These are phyloP conservation scores for Drosophila austrosaltans DNA, from an alignment of 2,888 invertebrate genomes.

Conservation along the genomic window DNA sequence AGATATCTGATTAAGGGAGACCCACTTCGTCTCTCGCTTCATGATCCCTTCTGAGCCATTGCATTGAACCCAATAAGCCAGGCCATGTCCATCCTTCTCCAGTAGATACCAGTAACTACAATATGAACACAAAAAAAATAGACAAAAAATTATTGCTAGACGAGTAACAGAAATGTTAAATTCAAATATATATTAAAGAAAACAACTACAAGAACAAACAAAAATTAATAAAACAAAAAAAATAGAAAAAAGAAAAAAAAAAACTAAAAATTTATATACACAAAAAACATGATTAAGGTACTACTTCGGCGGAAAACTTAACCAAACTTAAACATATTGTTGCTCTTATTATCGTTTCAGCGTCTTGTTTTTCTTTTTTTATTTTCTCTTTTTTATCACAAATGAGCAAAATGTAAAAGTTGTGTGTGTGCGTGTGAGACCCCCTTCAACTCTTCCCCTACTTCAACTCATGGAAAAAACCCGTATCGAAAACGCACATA, in stretches of 20 bases:
- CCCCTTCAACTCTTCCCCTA: conserved; percentile 71
- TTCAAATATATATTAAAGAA: neutral
- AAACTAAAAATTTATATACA: conserved; percentile 33
- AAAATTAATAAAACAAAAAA: neutral
- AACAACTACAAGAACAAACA: neutral
- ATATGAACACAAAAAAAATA: neutral
- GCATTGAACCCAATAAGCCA: conserved; percentile 18
- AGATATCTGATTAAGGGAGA: too few relatives aligned
- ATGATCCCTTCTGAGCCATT: neutral
- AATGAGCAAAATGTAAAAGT: conserved; percentile 70
- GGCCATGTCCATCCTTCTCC: conserved; percentile 33
- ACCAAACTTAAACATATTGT: conserved; percentile 78
- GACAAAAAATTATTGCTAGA: conserved; percentile 12
- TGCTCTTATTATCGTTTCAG: conserved; percentile 83
- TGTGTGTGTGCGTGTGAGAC: conserved; percentile 58
- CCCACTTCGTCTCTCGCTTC: too few relatives aligned
- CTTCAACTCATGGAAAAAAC: conserved; percentile 66
- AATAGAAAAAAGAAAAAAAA: conserved; percentile 28
- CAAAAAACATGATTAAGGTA: conserved; percentile 59
- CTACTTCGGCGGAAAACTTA: conserved; percentile 63
- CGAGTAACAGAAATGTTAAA: conserved; percentile 2
- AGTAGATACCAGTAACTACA: conserved; percentile 22
- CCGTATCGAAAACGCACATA: conserved; percentile 76
- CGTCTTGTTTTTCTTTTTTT: conserved; percentile 81
- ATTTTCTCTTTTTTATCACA: conserved; percentile 77